Base-by-base conservation (phyloP, 1,140 invertebrate species). In the Drosophila pseudoobscura region DNA sequence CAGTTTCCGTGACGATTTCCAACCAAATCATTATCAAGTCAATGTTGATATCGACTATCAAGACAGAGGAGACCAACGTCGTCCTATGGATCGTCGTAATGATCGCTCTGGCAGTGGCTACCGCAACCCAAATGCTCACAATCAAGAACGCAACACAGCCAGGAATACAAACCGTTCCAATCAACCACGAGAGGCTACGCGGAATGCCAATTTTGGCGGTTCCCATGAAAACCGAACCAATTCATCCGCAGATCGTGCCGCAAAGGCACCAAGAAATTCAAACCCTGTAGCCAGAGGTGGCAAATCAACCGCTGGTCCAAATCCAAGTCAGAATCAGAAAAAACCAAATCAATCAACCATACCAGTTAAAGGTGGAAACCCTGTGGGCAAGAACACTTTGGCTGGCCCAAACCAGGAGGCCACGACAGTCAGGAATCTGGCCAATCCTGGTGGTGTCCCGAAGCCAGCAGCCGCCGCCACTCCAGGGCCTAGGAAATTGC, bases 101-200 rank as follows among this genome's bases (percentile, higher is more conserved):
- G 44, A 39, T 31, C 58, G 29, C 39, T n/a, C 29, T 6, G 61
- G 22, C 26, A 22, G 47, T 63, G 29, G 22, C 41, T 17, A 31
- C 26, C 26, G 24, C 29, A 15, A 59, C 22, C 13, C 35, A 39
- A 31, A 24, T n/a, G 5, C 6, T 2, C 56, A 26, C 8, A 54
- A 9, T 13, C 22, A 61, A 61, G 56, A 59, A 17, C 57, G 57
- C 2, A 41, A 53, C 20, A 1, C n/a, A 6, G 13, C 5, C 13
- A 55, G 24, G 17, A 31, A 31, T 20, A 2, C 29, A 8, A 31
- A 31, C 29, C 6, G 49, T 2, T 11, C 50, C 6, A 52, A 17
- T 50, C 47, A 8, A 50, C 3, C 11, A 13, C 47, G 47, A 13
- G 7, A 39, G 35, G 35, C 3, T 39, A 11, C 35, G 13, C 35